Percentiles rank a stretch among this genome's conserved stretches.
phyloP scores from a whole-genome alignment of 2,888 invertebrate species.

The Slavum lentiscoides region DNA sequence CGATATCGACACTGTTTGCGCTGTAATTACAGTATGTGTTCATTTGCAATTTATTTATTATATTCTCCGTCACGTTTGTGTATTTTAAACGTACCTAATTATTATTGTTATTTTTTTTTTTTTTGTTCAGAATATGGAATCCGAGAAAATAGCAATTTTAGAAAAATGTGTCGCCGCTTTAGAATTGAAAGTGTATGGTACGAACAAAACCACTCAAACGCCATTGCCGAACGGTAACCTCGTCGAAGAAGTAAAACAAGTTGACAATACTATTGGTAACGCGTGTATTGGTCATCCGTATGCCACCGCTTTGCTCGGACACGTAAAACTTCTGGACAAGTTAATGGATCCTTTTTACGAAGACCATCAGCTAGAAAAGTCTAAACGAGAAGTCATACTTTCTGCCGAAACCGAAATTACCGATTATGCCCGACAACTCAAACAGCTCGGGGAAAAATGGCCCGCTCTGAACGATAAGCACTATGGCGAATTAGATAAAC shows the following conservation, averaged over 20 bases:
- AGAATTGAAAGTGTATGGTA: slow-evolving; percentile 38
- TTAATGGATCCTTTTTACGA: slow-evolving; percentile 50
- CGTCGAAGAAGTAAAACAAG: slow-evolving; percentile 35
- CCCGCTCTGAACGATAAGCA: slow-evolving; percentile 35
- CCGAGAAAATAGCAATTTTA: slow-evolving; percentile 33
- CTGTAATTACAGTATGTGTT: too few relatives aligned
- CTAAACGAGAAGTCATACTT: slow-evolving; percentile 47
- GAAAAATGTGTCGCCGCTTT: slow-evolving; percentile 29
- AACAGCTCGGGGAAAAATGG: slow-evolving; percentile 31
- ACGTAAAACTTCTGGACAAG: slow-evolving; percentile 41
- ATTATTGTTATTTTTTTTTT: background rate
- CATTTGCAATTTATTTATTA: background rate
- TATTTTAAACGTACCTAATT: background rate
- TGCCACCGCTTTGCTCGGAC: slow-evolving; percentile 29
- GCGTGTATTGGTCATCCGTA: slow-evolving; percentile 50
- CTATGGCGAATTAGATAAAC: slow-evolving; percentile 43
- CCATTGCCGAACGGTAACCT: slow-evolving; percentile 10
- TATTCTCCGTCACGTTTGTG: too few relatives aligned
- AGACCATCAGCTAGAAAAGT: slow-evolving; percentile 32
- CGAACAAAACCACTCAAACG: background rate
- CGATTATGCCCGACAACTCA: slow-evolving; percentile 21
- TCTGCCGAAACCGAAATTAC: slow-evolving; percentile 28
- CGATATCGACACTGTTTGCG: too few relatives aligned
- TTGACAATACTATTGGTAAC: slow-evolving; percentile 42
- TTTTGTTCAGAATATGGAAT: slow-evolving; percentile 22